Base-by-base conservation (phyloP, 2,888 invertebrate species). In the Agrochola circellaris region DNA sequence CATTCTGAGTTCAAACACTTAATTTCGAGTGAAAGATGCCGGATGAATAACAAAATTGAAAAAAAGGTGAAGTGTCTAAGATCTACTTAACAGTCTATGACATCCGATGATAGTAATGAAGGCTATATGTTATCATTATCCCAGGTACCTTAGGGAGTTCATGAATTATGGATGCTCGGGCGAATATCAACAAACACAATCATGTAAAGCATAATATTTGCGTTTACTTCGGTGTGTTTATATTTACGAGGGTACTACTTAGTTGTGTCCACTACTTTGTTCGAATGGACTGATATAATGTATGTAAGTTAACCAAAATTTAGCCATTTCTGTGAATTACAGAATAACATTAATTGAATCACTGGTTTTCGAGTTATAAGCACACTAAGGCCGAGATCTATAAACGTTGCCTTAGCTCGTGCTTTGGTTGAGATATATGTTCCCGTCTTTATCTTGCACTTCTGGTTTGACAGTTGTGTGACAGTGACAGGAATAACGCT, bases 161-260 rank as follows among this genome's bases (percentile, higher is more conserved):
- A 2, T 42, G 26, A 23, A 30, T 72, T 54, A 58, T 45, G 56
- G 45, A 73, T 9, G n/a, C 30, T 56, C 7, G 42, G 8, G 5
- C 15, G 73, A 73, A n/a, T 45, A 34, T 45, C n/a, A 6, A 56
- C n/a, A n/a, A 56, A 73, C 45, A 54, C 23, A 20, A 48, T 73
- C 30, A 15, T 45, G 15, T 26, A n/a, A 34, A 74, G 45, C 20
- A 74, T 48, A 73, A 65, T 34, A 48, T 74, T 58, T 73, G 30
- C 9, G 13, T 6, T 73, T 34, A 56, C 42, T 73, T 73, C 23
- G 42, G n/a, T 8, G 2, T 51, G 51, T 51, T 20, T 51, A 51
- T 20, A 51, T 51, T 51, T 51, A 51, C 20, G 20, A 51, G 51
- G 8, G 20, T 51, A 51, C 20, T 51, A 51, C 7, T 20, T 17